Evolutionary conservation across 2,888 invertebrate genomes (phyloP), one percentile per base, ranked within the genome.

Genomic region (Tuta absoluta): DNA sequence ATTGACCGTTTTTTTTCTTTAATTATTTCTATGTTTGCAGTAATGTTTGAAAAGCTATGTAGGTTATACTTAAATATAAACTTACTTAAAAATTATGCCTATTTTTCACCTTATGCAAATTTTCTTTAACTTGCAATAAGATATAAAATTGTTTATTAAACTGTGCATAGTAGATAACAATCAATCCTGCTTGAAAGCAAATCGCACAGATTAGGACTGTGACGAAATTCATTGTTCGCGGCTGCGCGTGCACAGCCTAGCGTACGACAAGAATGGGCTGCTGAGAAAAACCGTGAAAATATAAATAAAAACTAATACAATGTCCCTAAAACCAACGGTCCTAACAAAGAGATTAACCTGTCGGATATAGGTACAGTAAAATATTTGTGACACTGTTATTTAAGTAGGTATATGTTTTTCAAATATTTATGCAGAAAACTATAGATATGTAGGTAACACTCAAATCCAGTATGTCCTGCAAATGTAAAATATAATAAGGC

Each of bases 151-250:
- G 51, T 23, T 53, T 2, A 53, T 53, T 53, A 14, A 53, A 53
- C 21, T 53, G 12, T 14, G 23, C 51, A 11, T 21, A 11, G 23
- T 23, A 3, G 14, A 53, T 53, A 53, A 53, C 51, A 53, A 53
- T 53, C 51, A 23, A 53, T 11, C 23, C 23, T 23, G 2, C 7
- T n/a, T 56, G 24, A 33, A 58, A 37, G 49, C 49, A 61, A 61
- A 61, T 48, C 49, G 28, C 61, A 24, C 19, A 61, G 45, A 41
- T 24, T 61, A 33, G 19, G 11, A 49, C 17, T 61, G 33, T 61
- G 38, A 49, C 61, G 61, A 61, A 61, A 61, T 48, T 19, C 61
- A 61, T 61, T 61, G 61, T 61, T 49, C 49, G 33, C 17, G 45
- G 10, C 61, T 28, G 48, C 33, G 33, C 45, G n/a, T 17, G 56